Evolutionary conservation across 2,888 invertebrate genomes (phyloP).

Genomic region (Theretra japonica): DNA sequence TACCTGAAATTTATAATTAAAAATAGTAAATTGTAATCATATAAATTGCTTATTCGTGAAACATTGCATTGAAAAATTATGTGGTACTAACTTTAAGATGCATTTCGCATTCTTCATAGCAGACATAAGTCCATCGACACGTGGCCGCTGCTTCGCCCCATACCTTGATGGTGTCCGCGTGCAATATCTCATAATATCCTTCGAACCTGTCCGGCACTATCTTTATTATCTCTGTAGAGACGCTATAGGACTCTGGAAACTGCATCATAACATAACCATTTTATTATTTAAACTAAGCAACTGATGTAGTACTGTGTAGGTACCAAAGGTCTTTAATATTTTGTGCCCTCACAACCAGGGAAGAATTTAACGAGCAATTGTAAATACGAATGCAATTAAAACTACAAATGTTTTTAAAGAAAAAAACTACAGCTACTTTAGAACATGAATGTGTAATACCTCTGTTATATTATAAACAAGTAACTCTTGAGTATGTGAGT

Average conservation of each 20-base stretch:
- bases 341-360: too few species aligned
- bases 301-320: too few species aligned
- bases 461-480: constrained; percentile 73
- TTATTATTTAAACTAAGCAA: neutral
- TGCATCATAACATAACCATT: constrained; percentile 44
- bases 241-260: constrained; percentile 69
- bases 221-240: constrained; percentile 65
- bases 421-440: neutral
- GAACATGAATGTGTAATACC: constrained; percentile 46
- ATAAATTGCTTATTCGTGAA: too few species aligned
- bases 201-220: constrained; percentile 70
- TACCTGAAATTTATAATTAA: constrained; percentile 53
- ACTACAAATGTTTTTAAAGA: too few species aligned
- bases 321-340: too few species aligned
- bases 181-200: constrained; percentile 72
- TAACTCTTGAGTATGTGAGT: constrained; percentile 61
- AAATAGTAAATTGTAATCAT: neutral
- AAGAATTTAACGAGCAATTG: too few species aligned
- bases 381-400: too few species aligned
- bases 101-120: constrained; percentile 73
- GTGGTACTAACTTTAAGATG: constrained; percentile 58
- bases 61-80: neutral
- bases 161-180: constrained; percentile 68
- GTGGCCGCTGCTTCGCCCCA: constrained; percentile 77
- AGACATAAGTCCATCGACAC: constrained; percentile 69